Base-by-base conservation (phyloP, 2,797 vertebrate genomes). In the Steatocranus sp. region DNA sequence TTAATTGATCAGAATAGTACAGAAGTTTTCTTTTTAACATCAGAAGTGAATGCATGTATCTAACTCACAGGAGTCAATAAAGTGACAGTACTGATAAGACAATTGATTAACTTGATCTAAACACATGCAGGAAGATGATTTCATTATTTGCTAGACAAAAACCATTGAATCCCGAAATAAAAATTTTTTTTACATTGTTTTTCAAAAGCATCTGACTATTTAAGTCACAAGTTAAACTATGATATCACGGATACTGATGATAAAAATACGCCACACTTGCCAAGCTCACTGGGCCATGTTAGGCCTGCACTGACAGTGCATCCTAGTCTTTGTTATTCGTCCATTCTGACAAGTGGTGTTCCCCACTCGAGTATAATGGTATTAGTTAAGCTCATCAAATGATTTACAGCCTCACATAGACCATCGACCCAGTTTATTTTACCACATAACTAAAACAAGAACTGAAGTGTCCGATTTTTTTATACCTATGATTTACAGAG, bases 201-300 rank as follows among this genome's bases (percentile, higher is more conserved):
- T 56, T 30, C 56, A 20, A 61, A n/a, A 20, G 18, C 18, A 61
- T 36, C 18, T 61, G 2, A 61, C 58, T 36, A 36, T 61, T 61
- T 36, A 36, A 61, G 32, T 20, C 14, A n/a, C 4, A 54, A 20
- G 34, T 76, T 61, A 82, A 88, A 76, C 61, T 41, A 73, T 79
- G 50, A 80, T 83, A 89, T 81, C 76, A 86, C 73, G 87, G 58
- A 90, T 92, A 90, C 79, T 91, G 70, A 90, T 89, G 88, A 91
- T 89, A 94, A 93, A 95, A 96, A 96, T 96, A 96, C 96, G 96
- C 94, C 94, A 97, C 92, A 95, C 86, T 95, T 94, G 91, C 88
- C 88, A 92, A 95, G 91, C 94, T 95, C 91, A 88, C 90, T 94
- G 93, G 95, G 96, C 96, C 96, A 93, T 93, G 94, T 93, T 92